Conservation (phyloP, 2,113 vertebrate genomes). For the Dromas ardeola region DNA sequence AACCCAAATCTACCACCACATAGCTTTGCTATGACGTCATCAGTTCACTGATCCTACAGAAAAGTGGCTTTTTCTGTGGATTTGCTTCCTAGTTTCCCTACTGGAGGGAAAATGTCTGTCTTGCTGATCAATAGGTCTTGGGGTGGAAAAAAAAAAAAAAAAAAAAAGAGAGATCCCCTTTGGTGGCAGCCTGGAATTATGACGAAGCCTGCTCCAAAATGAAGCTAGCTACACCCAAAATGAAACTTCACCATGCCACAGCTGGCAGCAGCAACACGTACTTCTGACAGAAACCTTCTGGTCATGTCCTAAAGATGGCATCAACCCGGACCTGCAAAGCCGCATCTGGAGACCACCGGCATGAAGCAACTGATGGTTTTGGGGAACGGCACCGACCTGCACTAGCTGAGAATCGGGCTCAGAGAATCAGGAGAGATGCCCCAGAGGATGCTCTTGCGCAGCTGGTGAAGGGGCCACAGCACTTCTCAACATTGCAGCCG, state of each 20-base stretch:
- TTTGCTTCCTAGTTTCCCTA: background rate
- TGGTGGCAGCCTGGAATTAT: background rate
- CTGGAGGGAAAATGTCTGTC: background rate
- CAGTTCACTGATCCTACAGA: background rate
- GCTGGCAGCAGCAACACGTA: rapidly evolving
- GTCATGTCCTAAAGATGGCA: background rate
- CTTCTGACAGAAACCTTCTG: background rate
- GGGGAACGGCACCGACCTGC: rapidly evolving
- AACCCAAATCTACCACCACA: background rate
- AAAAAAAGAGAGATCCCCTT: background rate
- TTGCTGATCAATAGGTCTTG: background rate
- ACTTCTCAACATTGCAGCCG: rapidly evolving
- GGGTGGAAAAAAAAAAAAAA: background rate
- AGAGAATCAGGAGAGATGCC: rapidly evolving
- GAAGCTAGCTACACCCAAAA: background rate
- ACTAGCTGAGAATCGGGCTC: rapidly evolving
- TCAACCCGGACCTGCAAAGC: background rate
- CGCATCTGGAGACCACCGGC: rapidly evolving
- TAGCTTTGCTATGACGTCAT: background rate
- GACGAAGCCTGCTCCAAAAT: background rate
- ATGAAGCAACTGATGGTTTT: rapidly evolving
- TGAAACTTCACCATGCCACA: rapidly evolving
- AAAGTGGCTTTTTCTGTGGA: background rate
- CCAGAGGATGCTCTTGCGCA: rapidly evolving
- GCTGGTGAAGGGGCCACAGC: no score